Base-by-base conservation (phyloP, 2,797 vertebrate species). In the Leptoclinus maculatus region DNA sequence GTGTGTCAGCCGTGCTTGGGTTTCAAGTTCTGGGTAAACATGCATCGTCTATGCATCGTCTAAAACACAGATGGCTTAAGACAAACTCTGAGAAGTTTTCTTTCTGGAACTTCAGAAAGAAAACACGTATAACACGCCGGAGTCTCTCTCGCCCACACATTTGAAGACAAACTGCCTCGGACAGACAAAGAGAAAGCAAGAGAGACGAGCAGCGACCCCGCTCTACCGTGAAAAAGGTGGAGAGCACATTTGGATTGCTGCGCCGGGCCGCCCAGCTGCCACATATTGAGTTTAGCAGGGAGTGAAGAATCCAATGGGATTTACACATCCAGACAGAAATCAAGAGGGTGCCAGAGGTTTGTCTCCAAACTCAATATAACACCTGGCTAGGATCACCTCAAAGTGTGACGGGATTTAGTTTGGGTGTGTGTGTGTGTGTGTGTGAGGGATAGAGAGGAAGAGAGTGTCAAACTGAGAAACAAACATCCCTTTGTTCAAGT, bases 241-340 rank as follows among this genome's bases (percentile, higher is more conserved):
- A 71, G 66, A 84, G 76, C 82, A 83, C 66, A 83, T 87, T 89
- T 79, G 83, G 78, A 82, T 70, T 81, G 68, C 79, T 71, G 80
- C 27, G 2, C 71, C 21, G 58, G 58, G 71, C 80, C 39, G 43
- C 78, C 78, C 72, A 75, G 85, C 88, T 87, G 88, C 84, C 84
- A 78, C 72, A 82, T 87, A 86, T 78, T 83, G 78, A 70, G 89
- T 88, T 87, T 87, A 85, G 85, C 84, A 76, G 78, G 75, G 78
- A 81, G 76, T 83, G 87, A 85, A 80, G 45, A 84, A 86, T 86
- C 76, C 85, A 64, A 76, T 47, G 74, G 84, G 87, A 87, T 87
- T 90, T 83, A 87, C 79, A 91, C 81, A 79, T 80, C 69, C n/a
- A 85, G 78, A 87, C 79, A 88, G 84, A 89, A 87, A 83, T 83